phyloP scores from a whole-genome alignment of 2,888 invertebrate species.

The Laspeyria flexula region DNA sequence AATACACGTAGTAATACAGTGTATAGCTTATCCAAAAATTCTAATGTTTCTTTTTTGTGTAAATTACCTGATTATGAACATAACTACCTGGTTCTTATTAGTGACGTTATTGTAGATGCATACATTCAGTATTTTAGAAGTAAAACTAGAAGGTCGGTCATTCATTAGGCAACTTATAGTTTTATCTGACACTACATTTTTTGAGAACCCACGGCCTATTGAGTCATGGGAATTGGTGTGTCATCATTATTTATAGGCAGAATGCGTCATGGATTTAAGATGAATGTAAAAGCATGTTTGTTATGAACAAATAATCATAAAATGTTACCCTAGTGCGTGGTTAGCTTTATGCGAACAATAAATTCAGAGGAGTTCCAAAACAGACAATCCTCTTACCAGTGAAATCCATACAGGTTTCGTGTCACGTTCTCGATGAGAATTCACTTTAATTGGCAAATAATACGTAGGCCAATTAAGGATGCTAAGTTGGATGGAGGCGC shows the following conservation, averaged over 20 bases:
- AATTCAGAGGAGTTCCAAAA: conserved; percentile 56
- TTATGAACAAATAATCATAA: not conserved
- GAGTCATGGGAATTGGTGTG: conserved; percentile 24
- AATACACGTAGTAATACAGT: too few relatives aligned
- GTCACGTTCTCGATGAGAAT: conserved; percentile 84
- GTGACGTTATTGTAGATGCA: not conserved
- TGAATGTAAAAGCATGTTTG: too few relatives aligned
- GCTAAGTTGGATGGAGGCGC: conserved; percentile 82
- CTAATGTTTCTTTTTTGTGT: too few relatives aligned
- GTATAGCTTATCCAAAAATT: too few relatives aligned
- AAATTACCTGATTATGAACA: too few relatives aligned
- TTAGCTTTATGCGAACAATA: conserved; percentile 58
- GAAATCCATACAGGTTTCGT: conserved; percentile 77
- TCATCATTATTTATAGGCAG: conserved; percentile 47
- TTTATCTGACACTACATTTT: too few relatives aligned
- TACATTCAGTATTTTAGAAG: not conserved
- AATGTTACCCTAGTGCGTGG: conserved; percentile 25
- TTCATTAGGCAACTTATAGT: too few relatives aligned
- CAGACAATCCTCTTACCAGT: conserved; percentile 58
- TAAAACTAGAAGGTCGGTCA: not conserved
- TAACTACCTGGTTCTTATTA: not conserved
- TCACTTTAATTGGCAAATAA: conserved; percentile 87
- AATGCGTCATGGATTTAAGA: conserved; percentile 33
- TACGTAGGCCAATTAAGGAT: conserved; percentile 86
- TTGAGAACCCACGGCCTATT: conserved; percentile 6